These are phyloP conservation scores for Epizoanthus ramosus DNA, from an alignment of 92 coral and sea anemone species.

Conservation along the genomic window DNA sequence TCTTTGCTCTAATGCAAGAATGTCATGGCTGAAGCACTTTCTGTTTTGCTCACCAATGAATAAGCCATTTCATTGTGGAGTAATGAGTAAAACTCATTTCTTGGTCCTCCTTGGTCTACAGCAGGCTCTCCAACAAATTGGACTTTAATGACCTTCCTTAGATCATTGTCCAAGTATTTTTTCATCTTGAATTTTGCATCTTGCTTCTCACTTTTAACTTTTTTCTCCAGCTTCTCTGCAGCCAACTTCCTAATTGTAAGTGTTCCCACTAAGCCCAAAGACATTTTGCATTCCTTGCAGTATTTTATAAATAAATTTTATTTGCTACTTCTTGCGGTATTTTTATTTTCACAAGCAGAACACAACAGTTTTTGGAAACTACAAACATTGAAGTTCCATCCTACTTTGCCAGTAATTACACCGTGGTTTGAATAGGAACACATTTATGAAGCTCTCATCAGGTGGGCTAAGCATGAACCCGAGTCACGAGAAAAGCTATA, in stretches of 20 bases:
- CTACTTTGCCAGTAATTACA: too few relatives aligned
- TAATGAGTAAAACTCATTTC: slow-evolving; percentile 44
- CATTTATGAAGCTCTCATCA: too few relatives aligned
- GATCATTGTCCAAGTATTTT: slow-evolving; percentile 37
- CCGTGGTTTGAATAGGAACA: too few relatives aligned
- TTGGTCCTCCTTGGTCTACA: slow-evolving; percentile 45
- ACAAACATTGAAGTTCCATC: too few relatives aligned
- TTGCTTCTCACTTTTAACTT: slow-evolving; percentile 42
- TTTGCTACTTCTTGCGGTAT: too few relatives aligned
- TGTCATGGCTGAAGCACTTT: slow-evolving; percentile 39
- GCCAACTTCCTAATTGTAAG: slow-evolving; percentile 35
- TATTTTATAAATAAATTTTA: too few relatives aligned
- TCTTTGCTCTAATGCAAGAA: slow-evolving; percentile 40
- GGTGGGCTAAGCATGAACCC: too few relatives aligned
- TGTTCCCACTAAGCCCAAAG: too few relatives aligned
- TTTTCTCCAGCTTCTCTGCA: slow-evolving; percentile 35
- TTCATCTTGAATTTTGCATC: slow-evolving; percentile 44
- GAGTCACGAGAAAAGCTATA: too few relatives aligned
- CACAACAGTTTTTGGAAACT: too few relatives aligned
- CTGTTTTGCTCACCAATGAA: slow-evolving; percentile 39
- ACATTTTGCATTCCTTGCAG: too few relatives aligned
- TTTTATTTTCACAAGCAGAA: too few relatives aligned
- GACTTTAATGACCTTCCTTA: slow-evolving; percentile 20
- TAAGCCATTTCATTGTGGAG: slow-evolving; percentile 40
- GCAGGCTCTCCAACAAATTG: slow-evolving; percentile 46